A percentile compares a stretch with the other conserved stretches of the same genome.
Evolutionary conservation across 2,797 vertebrate genomes (phyloP).

Genomic region (Heterohyrax brucei): DNA sequence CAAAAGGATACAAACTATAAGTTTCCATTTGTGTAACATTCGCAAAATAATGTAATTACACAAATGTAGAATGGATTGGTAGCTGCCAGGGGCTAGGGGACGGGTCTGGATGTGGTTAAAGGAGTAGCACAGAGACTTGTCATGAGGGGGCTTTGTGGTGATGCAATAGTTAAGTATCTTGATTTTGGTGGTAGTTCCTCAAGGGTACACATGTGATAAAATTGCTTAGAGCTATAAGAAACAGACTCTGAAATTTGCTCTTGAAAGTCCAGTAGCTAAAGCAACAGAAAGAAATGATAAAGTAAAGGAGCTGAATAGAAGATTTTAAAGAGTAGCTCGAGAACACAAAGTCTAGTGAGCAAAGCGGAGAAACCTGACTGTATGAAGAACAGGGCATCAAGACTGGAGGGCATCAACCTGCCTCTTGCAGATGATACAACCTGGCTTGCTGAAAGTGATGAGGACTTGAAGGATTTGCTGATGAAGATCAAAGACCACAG

Average conservation of each 20-base stretch:
- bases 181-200: background rate
- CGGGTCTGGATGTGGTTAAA: background rate
- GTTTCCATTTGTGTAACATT: background rate
- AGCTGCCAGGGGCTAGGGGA: background rate
- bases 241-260: no score
- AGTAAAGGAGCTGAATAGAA: no score
- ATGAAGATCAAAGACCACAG: no score
- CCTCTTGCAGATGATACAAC: no score
- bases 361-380: no score
- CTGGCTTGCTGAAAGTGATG: no score
- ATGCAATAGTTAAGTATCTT: background rate
- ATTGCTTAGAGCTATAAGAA: background rate
- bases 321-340: no score
- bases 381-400: no score
- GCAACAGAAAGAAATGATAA: no score
- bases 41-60: background rate
- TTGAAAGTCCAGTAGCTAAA: no score
- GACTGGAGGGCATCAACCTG: no score
- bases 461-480: no score
- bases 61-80: conserved; percentile 5
- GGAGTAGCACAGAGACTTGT: background rate
- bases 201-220: background rate
- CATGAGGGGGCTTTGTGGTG: background rate
- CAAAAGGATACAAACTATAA: conserved; percentile 8
- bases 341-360: background rate